phyloP scores from a whole-genome alignment of 2,113 vertebrate species.

The Prochilodus magdalenae region DNA sequence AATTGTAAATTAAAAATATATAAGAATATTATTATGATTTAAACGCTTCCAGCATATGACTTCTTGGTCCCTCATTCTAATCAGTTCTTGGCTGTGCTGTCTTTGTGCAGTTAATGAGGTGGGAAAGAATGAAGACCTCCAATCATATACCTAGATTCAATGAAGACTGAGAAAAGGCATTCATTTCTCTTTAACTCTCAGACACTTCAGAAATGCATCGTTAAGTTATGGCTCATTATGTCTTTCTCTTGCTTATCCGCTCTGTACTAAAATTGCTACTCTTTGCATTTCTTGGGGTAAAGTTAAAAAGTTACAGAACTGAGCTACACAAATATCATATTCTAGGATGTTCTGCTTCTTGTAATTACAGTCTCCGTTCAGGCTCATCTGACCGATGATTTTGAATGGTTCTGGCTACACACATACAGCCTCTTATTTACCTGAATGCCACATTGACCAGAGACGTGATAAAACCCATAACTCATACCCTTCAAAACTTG shows the following conservation, averaged over 20 bases:
- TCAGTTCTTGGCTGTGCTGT: not conserved
- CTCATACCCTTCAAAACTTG: not conserved
- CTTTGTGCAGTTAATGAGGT: not conserved
- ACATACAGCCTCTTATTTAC: slow-evolving; percentile 23
- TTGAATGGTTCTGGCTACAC: not conserved
- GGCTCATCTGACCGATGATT: not conserved
- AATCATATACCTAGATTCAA: not conserved
- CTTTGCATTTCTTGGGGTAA: not conserved
- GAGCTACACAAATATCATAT: not conserved
- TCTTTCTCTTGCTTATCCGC: not conserved
- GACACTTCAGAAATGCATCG: not conserved
- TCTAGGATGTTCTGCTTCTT: not conserved
- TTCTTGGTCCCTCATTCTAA: not conserved
- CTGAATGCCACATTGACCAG: not conserved
- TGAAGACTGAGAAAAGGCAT: not conserved
- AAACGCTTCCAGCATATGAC: not conserved
- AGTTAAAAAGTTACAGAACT: not conserved
- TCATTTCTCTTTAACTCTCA: not conserved
- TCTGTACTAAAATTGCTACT: not conserved
- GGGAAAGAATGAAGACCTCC: not conserved
- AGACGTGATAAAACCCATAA: not conserved
- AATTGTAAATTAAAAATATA: not conserved
- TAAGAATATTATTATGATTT: not conserved
- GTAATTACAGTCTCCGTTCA: not conserved
- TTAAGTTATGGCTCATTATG: not conserved